Evolutionary conservation across 2,888 invertebrate genomes (phyloP).

Genomic region (Dryobota labecula): DNA sequence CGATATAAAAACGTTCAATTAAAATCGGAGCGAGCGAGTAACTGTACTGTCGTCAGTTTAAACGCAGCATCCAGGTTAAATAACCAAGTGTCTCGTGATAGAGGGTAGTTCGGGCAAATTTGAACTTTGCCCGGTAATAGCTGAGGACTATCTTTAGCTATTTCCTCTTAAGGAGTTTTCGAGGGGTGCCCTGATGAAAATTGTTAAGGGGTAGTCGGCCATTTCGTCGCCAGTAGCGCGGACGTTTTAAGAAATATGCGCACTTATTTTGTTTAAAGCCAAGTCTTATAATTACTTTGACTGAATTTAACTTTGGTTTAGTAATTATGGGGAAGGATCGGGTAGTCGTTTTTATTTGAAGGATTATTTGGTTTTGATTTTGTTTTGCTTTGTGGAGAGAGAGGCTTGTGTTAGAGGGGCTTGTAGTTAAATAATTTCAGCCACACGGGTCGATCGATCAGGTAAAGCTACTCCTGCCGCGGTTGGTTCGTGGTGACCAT

Average conservation of each 20-base stretch:
- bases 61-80: constrained; percentile 76
- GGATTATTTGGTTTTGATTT: constrained; percentile 11
- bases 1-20: neutral
- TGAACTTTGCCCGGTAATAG: constrained; percentile 75
- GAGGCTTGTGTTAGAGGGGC: too few relatives aligned
- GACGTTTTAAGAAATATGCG: constrained; percentile 65
- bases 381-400: constrained; percentile 9
- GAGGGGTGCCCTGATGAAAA: constrained; percentile 67
- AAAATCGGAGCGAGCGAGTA: constrained; percentile 32
- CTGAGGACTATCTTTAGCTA: constrained; percentile 70
- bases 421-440: too few relatives aligned
- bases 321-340: constrained; percentile 21
- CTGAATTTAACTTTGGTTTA: constrained; percentile 51
- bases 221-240: constrained; percentile 58
- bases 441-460: too few relatives aligned
- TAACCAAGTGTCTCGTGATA: constrained; percentile 71
- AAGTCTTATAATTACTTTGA: constrained; percentile 62
- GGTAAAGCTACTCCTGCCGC: too few relatives aligned
- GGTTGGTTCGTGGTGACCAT: too few relatives aligned
- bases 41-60: constrained; percentile 44
- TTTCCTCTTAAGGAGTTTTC: constrained; percentile 68
- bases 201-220: constrained; percentile 62
- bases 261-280: constrained; percentile 62
- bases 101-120: constrained; percentile 75
- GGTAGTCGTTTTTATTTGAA: neutral